A percentile compares a stretch with the other conserved stretches of the same genome.
Evolutionary conservation across 2,888 invertebrate genomes (phyloP).

Genomic region (Tenthredo distinguenda): DNA sequence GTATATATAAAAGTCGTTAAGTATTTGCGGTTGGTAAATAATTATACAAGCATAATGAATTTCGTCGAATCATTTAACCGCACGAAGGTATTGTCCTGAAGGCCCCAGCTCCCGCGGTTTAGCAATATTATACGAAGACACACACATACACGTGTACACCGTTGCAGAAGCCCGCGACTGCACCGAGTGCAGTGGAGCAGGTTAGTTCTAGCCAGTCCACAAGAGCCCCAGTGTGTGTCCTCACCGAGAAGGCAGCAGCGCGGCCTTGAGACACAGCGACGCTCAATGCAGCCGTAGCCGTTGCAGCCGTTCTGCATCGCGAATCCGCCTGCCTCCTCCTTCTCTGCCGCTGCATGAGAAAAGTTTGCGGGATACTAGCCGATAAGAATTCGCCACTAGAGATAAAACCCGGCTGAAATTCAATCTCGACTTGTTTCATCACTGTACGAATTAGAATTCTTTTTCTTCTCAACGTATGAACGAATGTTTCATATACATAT

Average conservation of each 20-base stretch:
- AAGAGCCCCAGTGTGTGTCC: slow-evolving; percentile 62
- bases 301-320: neutral
- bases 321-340: slow-evolving; percentile 16
- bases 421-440: neutral
- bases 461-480: neutral
- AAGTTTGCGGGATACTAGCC: neutral
- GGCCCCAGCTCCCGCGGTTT: neutral
- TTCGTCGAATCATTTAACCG: slow-evolving; percentile 21
- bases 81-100: slow-evolving; percentile 3
- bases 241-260: slow-evolving; percentile 73
- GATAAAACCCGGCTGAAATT: neutral
- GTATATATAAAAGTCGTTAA: neutral
- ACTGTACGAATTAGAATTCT: neutral
- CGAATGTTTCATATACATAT: neutral
- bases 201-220: slow-evolving; percentile 51
- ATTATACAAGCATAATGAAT: neutral
- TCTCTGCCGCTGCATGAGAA: neutral
- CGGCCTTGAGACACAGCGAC: slow-evolving; percentile 77
- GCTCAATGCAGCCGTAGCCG: slow-evolving; percentile 70
- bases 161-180: slow-evolving; percentile 26
- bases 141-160: neutral
- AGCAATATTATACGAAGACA: neutral
- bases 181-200: slow-evolving; percentile 52
- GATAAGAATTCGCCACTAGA: neutral
- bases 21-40: neutral